Base-by-base conservation (phyloP, 2,797 vertebrate species). In the Lepilemur ruficaudatus region DNA sequence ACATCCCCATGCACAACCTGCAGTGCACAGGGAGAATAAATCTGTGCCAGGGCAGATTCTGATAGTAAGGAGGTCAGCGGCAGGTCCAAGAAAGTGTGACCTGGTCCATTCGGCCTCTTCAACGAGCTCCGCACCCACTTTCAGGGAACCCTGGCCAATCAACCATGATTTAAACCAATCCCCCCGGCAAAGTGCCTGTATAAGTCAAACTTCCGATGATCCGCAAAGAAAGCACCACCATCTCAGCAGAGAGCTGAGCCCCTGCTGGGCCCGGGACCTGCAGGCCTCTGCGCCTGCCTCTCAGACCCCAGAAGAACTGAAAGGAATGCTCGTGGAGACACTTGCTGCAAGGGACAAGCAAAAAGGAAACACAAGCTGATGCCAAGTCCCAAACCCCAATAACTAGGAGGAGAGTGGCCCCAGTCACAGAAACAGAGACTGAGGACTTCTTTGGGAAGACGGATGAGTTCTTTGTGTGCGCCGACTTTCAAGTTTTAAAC, bases 341-440 rank as follows among this genome's bases (percentile, higher is more conserved):
- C 2, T 17, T 13, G 25, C 12, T n/a, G 1, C 50, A 72, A 25
- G 6, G 46, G 32, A 70, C 17, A 75, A 50, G 52, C 0, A 0
- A 32, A 61, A 48, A 86, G 32, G 35, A 59, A 79, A 35, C 9
- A 52, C 32, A 59, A 79, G 75, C 7, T 15, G 57, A 48, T 18
- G 17, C 32, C 35, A 70, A 67, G 43, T 59, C 69, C 63, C 15
- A 46, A 87, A 63, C 25, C 52, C 65, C 50, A 35, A 35, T 10
- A 7, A 38, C 61, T 4, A 63, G 32, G 38, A 50, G 6, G 50
- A 88, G 4, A n/a, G 0, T 8, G 38, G 55, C n/a, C 2, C 41
- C 15, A 0, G 12, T 59, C 65, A 48, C 55, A 92, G 89, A 79
- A 41, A n/a, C 9, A 61, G 70, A 86, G 18, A 41, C 70, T 35